These are phyloP conservation scores for Crossaster papposus DNA, from an alignment of 53 echinoderm and acorn worm species.

Conservation along the genomic window DNA sequence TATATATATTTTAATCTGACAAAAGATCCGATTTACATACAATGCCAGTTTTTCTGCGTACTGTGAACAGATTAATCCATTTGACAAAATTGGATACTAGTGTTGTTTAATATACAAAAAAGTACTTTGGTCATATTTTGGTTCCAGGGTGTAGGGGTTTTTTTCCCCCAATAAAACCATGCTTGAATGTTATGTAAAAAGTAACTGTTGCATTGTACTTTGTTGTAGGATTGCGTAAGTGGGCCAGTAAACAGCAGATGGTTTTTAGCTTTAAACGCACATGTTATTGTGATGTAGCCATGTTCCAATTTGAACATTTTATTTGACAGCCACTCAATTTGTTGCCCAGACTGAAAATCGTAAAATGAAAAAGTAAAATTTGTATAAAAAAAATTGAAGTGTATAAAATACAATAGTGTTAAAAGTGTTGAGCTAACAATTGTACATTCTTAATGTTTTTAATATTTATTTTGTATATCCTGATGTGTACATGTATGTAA, in stretches of 20 bases:
- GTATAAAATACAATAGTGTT: not conserved
- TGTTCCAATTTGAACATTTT: too few species aligned
- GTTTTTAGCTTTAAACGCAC: too few species aligned
- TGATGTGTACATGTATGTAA: too few species aligned
- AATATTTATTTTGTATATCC: too few species aligned
- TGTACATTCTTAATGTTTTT: too few species aligned
- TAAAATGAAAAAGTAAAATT: too few species aligned
- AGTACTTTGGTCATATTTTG: not conserved
- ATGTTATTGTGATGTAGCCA: too few species aligned
- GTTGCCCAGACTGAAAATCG: too few species aligned
- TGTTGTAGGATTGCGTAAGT: too few species aligned
- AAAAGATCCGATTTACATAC: constrained; percentile 43
- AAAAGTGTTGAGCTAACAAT: too few species aligned
- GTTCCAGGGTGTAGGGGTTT: not conserved
- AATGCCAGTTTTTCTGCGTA: constrained; percentile 11
- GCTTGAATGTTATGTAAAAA: not conserved
- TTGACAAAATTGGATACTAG: not conserved
- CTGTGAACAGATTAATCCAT: not conserved
- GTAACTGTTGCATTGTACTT: not conserved
- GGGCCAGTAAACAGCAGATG: too few species aligned
- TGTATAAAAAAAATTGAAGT: not conserved
- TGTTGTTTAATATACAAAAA: not conserved
- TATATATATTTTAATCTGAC: not conserved
- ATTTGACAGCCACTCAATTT: too few species aligned
- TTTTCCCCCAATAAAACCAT: not conserved